Conservation (phyloP, 2,888 invertebrate genomes). For the Himalopsyche anomala region DNA sequence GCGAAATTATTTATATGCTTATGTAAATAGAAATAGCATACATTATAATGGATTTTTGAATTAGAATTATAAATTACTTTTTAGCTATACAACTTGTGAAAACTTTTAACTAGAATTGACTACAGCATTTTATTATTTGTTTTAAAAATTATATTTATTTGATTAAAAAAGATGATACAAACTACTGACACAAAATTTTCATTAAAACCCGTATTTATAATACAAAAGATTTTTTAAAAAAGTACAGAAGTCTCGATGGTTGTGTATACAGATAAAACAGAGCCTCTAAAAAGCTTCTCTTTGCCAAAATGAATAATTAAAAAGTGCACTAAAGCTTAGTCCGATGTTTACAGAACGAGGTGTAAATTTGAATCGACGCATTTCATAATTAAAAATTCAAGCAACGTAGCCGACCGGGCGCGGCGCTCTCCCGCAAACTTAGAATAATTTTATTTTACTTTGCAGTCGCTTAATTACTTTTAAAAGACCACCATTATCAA, state of each 20-base stretch:
- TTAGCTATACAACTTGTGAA: too few species aligned
- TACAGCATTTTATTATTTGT: too few species aligned
- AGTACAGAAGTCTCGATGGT: background rate
- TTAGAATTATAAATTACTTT: too few species aligned
- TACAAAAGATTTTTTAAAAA: background rate
- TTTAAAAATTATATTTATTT: too few species aligned
- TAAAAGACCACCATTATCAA: conserved; percentile 65
- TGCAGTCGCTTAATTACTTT: conserved; percentile 65
- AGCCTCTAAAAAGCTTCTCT: conserved; percentile 4
- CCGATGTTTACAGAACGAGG: conserved; percentile 47
- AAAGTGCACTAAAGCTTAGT: conserved; percentile 42
- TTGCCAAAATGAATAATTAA: conserved; percentile 20
- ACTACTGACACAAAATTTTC: too few species aligned
- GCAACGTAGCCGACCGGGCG: conserved; percentile 55
- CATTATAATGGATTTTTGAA: too few species aligned
- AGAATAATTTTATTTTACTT: conserved; percentile 65
- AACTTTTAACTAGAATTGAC: too few species aligned
- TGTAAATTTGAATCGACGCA: conserved; percentile 53
- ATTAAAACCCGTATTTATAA: too few species aligned
- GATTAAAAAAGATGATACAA: too few species aligned
- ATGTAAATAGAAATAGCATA: too few species aligned
- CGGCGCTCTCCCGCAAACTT: conserved; percentile 56
- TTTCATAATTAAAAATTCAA: conserved; percentile 61
- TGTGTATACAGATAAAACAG: background rate
- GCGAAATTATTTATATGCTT: too few species aligned